phyloP scores from a whole-genome alignment of 2,797 vertebrate genomes.

The Cryptoblepharus egeriae region DNA sequence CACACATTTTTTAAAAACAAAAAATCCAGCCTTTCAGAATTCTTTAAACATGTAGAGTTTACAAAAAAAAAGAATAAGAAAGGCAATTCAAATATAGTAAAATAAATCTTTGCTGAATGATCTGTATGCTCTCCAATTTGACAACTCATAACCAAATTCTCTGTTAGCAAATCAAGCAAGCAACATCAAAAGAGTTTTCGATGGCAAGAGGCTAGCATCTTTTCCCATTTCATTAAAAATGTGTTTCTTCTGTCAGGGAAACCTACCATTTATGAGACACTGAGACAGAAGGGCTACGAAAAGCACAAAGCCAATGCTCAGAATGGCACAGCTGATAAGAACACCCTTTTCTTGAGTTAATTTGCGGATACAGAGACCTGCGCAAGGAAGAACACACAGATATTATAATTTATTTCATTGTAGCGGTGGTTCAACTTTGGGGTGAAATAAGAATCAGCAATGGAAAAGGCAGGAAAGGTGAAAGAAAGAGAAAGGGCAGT shows the following conservation, averaged over 20 bases:
- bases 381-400: neutral
- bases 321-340: neutral
- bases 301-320: neutral
- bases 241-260: neutral
- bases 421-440: neutral
- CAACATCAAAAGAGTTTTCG: neutral
- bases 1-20: too few species aligned
- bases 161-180: neutral
- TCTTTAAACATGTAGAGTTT: neutral
- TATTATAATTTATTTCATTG: neutral
- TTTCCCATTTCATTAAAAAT: neutral
- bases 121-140: neutral
- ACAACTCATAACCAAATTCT: neutral
- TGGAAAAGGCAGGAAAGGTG: neutral
- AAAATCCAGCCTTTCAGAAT: too few species aligned
- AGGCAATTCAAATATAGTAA: neutral
- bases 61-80: too few species aligned
- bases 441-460: neutral
- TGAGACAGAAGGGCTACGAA: neutral
- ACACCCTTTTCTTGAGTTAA: neutral
- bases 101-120: neutral
- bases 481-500: neutral
- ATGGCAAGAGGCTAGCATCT: neutral
- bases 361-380: neutral
- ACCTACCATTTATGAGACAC: slow-evolving; percentile 11